Evolutionary conservation across 2,888 invertebrate species (phyloP).

Genomic region (Drosophila subsilvestris): DNA sequence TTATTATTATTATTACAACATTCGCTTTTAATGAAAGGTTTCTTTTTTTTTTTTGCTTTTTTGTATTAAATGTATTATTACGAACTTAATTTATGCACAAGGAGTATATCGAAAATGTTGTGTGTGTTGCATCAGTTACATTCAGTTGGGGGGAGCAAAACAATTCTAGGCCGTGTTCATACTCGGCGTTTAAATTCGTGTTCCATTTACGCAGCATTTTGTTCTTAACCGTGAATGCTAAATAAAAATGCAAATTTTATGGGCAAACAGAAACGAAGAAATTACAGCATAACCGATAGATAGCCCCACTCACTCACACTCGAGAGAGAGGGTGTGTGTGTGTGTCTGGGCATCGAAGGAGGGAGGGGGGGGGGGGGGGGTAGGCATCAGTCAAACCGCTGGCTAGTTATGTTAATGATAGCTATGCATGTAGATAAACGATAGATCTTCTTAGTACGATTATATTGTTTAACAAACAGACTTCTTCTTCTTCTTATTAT

Average conservation of each 20-base stretch:
- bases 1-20: conserved; percentile 35
- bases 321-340: conserved; percentile 1
- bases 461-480: conserved; percentile 80
- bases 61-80: conserved; percentile 14
- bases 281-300: background rate
- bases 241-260: conserved; percentile 36
- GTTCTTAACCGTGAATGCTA: conserved; percentile 34
- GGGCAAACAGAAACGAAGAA: conserved; percentile 14
- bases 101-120: conserved; percentile 36
- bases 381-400: conserved; percentile 65
- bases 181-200: conserved; percentile 75
- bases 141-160: conserved; percentile 43
- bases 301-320: conserved; percentile 4
- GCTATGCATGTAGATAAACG: conserved; percentile 78
- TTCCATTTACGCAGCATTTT: conserved; percentile 35
- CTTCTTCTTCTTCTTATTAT: conserved; percentile 72
- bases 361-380: conserved; percentile 6
- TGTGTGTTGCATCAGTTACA: conserved; percentile 11
- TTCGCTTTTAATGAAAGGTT: conserved; percentile 10
- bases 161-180: conserved; percentile 51
- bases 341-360: background rate
- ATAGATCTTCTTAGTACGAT: conserved; percentile 77
- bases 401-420: conserved; percentile 55
- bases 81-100: conserved; percentile 30
- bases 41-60: background rate